Base-by-base conservation (phyloP, 2,113 vertebrate species). In the Choloepus hoffmanni region DNA sequence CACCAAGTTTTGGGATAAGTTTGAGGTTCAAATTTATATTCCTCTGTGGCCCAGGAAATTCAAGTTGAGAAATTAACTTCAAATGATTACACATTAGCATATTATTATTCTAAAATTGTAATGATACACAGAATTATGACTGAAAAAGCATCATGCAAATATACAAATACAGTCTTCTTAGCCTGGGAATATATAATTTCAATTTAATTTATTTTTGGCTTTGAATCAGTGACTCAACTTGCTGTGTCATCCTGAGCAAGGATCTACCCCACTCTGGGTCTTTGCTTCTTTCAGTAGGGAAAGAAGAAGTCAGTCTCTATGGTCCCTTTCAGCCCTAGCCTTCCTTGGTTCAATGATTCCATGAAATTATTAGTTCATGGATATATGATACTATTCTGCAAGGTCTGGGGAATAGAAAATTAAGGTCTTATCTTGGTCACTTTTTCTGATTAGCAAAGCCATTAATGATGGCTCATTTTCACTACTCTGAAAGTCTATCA, bases 391-490 rank as follows among this genome's bases (percentile, higher is more conserved):
- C 9, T 23, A 36, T 62, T 85, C 30, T 68, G 30, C 18, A 92
- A 92, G 60, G 70, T 92, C 68, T 85, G 93, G 63, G 78, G 85
- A 95, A 94, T 33, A 94, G 88, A 88, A 95, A 92, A 95, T 96
- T 95, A 94, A 92, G 83, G 83, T 96, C 72, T 92, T 95, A 96
- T 96, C 90, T 93, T 33, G 14, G 85, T 90, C 95, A 88, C 88
- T 94, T 18, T 90, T 95, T 97, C 81, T 96, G 76, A 96, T 88
- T 85, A 96, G 81, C 24, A 68, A 94, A 93, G 62, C 84, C 76
- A 94, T 97, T 96, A 96, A 81, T 87, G 50, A 45, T 33, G 65
- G 68, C 24, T 95, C 70, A 76, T 95, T 95, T 94, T 89, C 82
- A 58, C 50, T 65, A 92, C 33, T 60, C 90, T 13, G 70, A 84